Evolutionary conservation across 92 coral and sea anemone species (phyloP).

Genomic region (Isaurus tuberculatus): DNA sequence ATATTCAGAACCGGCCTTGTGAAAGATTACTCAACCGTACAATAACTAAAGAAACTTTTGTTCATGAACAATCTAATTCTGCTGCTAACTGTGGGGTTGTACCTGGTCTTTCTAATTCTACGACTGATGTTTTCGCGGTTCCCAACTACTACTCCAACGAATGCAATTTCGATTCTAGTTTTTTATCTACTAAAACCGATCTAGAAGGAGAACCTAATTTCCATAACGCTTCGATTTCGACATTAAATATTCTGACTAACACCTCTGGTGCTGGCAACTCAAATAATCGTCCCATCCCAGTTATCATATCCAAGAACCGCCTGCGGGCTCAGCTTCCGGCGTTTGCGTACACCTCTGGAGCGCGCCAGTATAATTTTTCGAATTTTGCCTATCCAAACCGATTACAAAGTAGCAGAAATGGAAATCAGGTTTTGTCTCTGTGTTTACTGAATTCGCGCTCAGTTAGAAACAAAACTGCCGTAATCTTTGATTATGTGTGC

Average conservation of each 20-base stretch:
- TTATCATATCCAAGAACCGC: conserved; percentile 18
- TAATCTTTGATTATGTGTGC: too few relatives aligned
- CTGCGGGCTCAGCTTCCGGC: background rate
- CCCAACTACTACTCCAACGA: background rate
- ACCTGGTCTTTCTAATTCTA: background rate
- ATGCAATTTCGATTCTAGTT: background rate
- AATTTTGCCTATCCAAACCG: conserved; percentile 3
- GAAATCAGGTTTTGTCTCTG: too few relatives aligned
- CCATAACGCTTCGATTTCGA: conserved; percentile 1
- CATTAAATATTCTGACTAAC: conserved; percentile 12
- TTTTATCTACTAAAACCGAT: background rate
- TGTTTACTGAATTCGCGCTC: too few relatives aligned
- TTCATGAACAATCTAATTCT: too few relatives aligned
- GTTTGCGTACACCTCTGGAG: conserved; percentile 13
- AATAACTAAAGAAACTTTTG: too few relatives aligned
- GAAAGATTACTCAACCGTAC: too few relatives aligned
- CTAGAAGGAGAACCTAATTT: too few relatives aligned
- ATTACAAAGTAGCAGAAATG: too few relatives aligned
- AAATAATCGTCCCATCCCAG: conserved; percentile 11
- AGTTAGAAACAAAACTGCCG: too few relatives aligned
- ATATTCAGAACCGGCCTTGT: too few relatives aligned
- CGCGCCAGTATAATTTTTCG: conserved; percentile 11
- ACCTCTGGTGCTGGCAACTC: conserved; percentile 7
- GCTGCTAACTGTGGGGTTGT: background rate
- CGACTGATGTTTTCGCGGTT: background rate